phyloP scores from a whole-genome alignment of 2,113 vertebrate species.

The Bombycilla garrulus region DNA sequence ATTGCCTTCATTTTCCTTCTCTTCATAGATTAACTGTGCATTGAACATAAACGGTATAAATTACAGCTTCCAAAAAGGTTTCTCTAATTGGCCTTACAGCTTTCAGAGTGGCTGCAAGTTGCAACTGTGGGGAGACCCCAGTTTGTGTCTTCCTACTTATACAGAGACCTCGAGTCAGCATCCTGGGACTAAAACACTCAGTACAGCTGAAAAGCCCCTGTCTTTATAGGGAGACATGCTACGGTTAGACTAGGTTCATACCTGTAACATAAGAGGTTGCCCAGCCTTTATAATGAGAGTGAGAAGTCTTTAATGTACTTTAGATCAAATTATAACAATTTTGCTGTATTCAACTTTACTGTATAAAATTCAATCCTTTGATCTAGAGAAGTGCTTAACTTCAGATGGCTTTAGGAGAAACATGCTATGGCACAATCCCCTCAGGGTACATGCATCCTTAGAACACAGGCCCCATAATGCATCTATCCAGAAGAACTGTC shows the following conservation, averaged over 20 bases:
- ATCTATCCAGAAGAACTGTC: background rate
- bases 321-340: background rate
- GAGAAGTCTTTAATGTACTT: background rate
- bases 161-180: background rate
- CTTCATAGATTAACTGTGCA: background rate
- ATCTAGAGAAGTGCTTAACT: background rate
- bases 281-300: background rate
- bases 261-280: background rate
- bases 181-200: background rate
- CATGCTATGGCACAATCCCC: background rate
- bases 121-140: background rate
- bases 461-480: background rate
- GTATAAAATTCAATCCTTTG: background rate
- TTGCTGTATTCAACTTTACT: background rate
- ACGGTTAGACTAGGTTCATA: background rate
- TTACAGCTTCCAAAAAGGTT: constrained; percentile 13
- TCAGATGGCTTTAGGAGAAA: background rate
- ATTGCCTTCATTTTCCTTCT: background rate
- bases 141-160: background rate
- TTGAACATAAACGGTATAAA: constrained; percentile 1
- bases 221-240: background rate
- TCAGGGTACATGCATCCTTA: background rate
- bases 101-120: background rate
- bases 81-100: background rate
- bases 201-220: background rate